phyloP scores from a whole-genome alignment of 2,113 vertebrate genomes.

The Marcusenius ussheri region DNA sequence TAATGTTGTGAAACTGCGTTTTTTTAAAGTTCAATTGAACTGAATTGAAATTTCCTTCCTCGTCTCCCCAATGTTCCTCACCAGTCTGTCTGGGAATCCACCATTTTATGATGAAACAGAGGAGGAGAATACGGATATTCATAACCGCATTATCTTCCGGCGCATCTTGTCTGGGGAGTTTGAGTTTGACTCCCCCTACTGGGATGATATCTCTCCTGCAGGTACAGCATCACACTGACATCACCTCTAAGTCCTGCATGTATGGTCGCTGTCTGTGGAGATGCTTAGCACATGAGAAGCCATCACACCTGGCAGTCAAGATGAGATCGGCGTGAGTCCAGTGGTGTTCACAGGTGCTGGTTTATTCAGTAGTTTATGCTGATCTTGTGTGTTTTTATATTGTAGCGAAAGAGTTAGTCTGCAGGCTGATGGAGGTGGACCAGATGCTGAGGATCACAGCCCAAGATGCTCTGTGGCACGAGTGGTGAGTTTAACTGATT shows the following conservation, averaged over 20 bases:
- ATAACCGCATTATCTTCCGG: slow-evolving; percentile 76
- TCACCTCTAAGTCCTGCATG: not conserved
- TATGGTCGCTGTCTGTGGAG: not conserved
- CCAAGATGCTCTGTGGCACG: slow-evolving; percentile 67
- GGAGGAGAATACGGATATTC: slow-evolving; percentile 69
- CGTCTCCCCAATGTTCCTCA: not conserved
- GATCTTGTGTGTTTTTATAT: not conserved
- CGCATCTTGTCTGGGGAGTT: slow-evolving; percentile 75
- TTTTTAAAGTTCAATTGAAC: not conserved
- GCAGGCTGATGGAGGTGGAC: slow-evolving; percentile 72
- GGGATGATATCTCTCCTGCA: slow-evolving; percentile 74
- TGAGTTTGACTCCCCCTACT: slow-evolving; percentile 75
- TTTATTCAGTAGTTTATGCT: not conserved
- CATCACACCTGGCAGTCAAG: not conserved
- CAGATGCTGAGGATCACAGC: slow-evolving; percentile 73
- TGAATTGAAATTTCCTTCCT: not conserved
- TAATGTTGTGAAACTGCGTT: not conserved
- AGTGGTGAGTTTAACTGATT: slow-evolving; percentile 51
- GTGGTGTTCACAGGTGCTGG: not conserved
- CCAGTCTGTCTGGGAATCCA: slow-evolving; percentile 70
- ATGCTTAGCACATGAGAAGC: not conserved
- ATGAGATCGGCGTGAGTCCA: not conserved
- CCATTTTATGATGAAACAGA: slow-evolving; percentile 76
- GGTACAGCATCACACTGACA: slow-evolving; percentile 46
- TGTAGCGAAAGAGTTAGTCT: slow-evolving; percentile 73